phyloP scores from a whole-genome alignment of 2,113 vertebrate species.

The Colinus virginianus region DNA sequence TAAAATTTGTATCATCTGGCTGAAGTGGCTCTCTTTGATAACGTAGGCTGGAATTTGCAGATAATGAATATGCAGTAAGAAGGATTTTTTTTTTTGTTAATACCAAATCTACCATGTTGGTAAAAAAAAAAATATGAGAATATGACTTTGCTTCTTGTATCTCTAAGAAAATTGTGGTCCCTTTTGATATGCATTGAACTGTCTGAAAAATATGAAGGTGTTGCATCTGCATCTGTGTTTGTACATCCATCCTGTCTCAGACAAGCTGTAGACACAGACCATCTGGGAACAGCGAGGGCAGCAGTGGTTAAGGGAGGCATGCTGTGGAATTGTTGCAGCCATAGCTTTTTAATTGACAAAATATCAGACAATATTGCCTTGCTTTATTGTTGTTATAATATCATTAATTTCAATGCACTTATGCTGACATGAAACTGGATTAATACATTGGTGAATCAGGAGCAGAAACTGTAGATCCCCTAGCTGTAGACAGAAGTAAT shows the following conservation, averaged over 20 bases:
- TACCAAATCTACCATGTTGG: background rate
- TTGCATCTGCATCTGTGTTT: no score
- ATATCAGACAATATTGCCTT: background rate
- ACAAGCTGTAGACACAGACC: background rate
- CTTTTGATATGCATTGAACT: no score
- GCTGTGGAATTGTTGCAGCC: background rate
- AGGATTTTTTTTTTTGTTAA: background rate
- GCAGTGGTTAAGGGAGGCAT: background rate
- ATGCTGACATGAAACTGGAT: background rate
- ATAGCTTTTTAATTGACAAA: background rate
- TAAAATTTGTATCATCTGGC: background rate
- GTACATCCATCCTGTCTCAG: no score
- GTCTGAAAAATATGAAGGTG: background rate
- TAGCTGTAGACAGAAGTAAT: background rate
- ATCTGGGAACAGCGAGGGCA: accelerated
- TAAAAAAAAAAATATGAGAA: background rate
- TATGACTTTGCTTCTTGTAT: background rate
- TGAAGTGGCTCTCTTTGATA: background rate
- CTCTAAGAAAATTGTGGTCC: background rate
- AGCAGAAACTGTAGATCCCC: background rate
- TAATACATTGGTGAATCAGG: background rate
- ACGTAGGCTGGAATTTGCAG: background rate
- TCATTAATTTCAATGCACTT: background rate
- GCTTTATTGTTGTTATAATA: background rate
- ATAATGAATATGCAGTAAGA: no score